Percentiles rank a stretch among this genome's conserved stretches.
These are phyloP conservation scores for Euura saliciscinereae DNA, from an alignment of 1,140 invertebrate species.

Conservation along the genomic window DNA sequence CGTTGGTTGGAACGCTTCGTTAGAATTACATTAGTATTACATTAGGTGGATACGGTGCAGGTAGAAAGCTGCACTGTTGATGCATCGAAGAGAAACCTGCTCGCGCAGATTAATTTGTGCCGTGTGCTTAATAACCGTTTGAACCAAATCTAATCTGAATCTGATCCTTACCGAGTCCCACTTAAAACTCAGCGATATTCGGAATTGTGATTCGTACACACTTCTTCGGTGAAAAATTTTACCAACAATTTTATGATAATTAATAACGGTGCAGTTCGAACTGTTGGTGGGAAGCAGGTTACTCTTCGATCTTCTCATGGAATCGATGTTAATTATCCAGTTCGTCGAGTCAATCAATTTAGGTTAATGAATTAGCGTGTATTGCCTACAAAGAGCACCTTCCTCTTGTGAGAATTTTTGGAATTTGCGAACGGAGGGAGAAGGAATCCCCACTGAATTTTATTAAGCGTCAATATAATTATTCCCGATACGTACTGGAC, in stretches of 20 bases:
- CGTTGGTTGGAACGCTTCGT: background rate
- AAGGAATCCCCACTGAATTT: background rate
- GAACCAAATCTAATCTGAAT: conserved; percentile 15
- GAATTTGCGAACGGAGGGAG: background rate
- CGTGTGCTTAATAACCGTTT: conserved; percentile 35
- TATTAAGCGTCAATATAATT: no score
- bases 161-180: background rate
- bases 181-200: conserved; percentile 21
- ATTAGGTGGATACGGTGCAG: background rate
- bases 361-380: background rate
- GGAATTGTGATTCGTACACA: conserved; percentile 25
- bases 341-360: no score
- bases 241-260: conserved; percentile 20
- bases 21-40: conserved; percentile 3
- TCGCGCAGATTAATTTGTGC: conserved; percentile 33
- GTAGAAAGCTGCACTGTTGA: background rate
- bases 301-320: background rate
- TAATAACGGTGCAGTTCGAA: background rate
- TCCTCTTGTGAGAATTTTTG: background rate
- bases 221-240: conserved; percentile 8
- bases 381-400: no score
- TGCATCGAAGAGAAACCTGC: conserved; percentile 29
- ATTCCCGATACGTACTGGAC: no score
- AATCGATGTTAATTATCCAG: background rate
- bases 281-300: background rate